phyloP scores from a whole-genome alignment of 2,888 invertebrate species.

The Geotrupes spiniger region DNA sequence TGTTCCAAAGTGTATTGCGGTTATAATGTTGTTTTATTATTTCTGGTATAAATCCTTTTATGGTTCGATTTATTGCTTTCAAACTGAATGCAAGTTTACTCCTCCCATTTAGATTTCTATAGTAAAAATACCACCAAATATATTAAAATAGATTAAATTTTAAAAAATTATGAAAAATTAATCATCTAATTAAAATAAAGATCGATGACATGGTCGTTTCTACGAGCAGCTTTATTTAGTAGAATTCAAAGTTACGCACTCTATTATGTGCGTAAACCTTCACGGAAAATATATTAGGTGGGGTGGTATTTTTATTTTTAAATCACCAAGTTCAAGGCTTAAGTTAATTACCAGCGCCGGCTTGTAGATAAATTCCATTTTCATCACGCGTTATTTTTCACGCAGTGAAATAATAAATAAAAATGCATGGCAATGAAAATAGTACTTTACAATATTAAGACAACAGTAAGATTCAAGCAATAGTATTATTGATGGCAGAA shows the following conservation, averaged over 20 bases:
- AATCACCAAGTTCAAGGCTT: constrained; percentile 16
- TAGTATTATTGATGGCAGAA: too few species aligned
- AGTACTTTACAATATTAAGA: too few species aligned
- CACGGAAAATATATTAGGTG: constrained; percentile 29
- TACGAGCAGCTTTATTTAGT: constrained; percentile 22
- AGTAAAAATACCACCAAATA: constrained; percentile 25
- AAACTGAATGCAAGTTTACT: constrained; percentile 31
- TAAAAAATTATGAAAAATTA: background rate
- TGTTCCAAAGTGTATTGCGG: constrained; percentile 41
- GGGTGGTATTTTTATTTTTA: constrained; percentile 25
- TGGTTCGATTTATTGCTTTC: constrained; percentile 36
- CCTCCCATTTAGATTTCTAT: constrained; percentile 28
- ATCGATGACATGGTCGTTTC: too few species aligned
- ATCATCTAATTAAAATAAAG: background rate
- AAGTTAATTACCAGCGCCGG: constrained; percentile 23
- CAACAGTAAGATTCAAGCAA: too few species aligned
- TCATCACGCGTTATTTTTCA: constrained; percentile 18
- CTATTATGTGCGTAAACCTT: constrained; percentile 30
- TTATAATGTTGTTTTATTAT: constrained; percentile 40
- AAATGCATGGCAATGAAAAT: too few species aligned
- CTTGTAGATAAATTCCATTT: constrained; percentile 16
- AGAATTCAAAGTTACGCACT: constrained; percentile 22
- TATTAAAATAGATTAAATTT: background rate
- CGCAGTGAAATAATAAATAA: too few species aligned
- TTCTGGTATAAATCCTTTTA: constrained; percentile 42